Conservation (phyloP, 2,797 vertebrate species). For the Scleropages formosus region DNA sequence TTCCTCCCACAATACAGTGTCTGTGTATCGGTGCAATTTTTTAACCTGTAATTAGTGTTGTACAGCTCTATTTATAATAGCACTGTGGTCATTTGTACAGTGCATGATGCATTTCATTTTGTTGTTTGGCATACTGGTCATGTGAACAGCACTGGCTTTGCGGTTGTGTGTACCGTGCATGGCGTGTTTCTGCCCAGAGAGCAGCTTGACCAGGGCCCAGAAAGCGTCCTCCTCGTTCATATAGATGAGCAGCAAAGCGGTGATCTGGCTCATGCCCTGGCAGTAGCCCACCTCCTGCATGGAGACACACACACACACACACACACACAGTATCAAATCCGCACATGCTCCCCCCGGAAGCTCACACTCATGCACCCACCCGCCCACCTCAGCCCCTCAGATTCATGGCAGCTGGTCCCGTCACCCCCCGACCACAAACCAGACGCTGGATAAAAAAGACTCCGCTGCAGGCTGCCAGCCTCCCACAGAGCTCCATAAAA, state of each 20-base stretch:
- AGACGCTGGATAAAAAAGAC: not conserved
- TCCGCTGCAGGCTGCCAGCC: not conserved
- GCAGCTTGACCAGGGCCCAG: conserved; percentile 93
- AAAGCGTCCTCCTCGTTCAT: conserved; percentile 99
- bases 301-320: not conserved
- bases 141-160: not conserved
- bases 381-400: too few species aligned
- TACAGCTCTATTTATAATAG: too few species aligned
- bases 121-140: not conserved
- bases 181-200: conserved; percentile 86
- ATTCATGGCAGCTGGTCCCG: not conserved
- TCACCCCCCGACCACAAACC: not conserved
- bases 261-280: conserved; percentile 99
- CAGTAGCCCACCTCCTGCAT: conserved; percentile 95
- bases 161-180: conserved; percentile 81
- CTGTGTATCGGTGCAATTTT: too few species aligned
- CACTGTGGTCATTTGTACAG: not conserved
- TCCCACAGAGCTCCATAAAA: not conserved
- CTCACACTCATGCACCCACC: too few species aligned
- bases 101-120: too few species aligned
- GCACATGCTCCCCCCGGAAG: too few species aligned
- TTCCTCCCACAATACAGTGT: too few species aligned
- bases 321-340: not conserved
- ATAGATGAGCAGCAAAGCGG: conserved; percentile 94
- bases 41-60: too few species aligned